phyloP scores from a whole-genome alignment of 2,888 invertebrate species.

The Cataglyphis livida region DNA sequence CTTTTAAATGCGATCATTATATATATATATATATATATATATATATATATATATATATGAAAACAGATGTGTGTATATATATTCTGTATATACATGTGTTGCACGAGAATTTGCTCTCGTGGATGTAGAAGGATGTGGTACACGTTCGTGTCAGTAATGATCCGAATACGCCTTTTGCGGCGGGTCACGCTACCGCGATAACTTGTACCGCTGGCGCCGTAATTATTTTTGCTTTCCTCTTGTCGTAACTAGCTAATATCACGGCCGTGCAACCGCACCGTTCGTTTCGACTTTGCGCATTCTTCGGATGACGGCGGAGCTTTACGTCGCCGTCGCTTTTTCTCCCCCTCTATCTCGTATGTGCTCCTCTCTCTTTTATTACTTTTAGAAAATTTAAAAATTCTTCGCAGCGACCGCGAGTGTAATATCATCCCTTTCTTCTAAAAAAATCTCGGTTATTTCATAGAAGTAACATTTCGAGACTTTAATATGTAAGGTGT shows the following conservation, averaged over 20 bases:
- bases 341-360: neutral
- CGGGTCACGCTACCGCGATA: constrained; percentile 75
- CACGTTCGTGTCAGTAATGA: constrained; percentile 77
- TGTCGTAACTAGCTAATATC: constrained; percentile 50
- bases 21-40: neutral
- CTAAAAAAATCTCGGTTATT: constrained; percentile 10
- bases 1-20: constrained; percentile 56
- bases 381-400: constrained; percentile 33
- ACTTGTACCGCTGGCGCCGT: constrained; percentile 56
- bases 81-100: neutral
- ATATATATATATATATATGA: neutral
- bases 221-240: constrained; percentile 68
- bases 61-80: neutral
- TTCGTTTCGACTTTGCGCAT: constrained; percentile 39
- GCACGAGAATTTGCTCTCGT: constrained; percentile 46
- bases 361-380: constrained; percentile 6
- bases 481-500: neutral
- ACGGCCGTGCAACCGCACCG: constrained; percentile 17
- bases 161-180: constrained; percentile 58
- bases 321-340: neutral
- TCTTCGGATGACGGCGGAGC: constrained; percentile 22
- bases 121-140: constrained; percentile 62
- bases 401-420: neutral
- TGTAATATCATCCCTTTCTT: neutral
- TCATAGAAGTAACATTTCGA: constrained; percentile 1